Conservation (phyloP, 2,888 invertebrate species). For the Aethes cnicana region DNA sequence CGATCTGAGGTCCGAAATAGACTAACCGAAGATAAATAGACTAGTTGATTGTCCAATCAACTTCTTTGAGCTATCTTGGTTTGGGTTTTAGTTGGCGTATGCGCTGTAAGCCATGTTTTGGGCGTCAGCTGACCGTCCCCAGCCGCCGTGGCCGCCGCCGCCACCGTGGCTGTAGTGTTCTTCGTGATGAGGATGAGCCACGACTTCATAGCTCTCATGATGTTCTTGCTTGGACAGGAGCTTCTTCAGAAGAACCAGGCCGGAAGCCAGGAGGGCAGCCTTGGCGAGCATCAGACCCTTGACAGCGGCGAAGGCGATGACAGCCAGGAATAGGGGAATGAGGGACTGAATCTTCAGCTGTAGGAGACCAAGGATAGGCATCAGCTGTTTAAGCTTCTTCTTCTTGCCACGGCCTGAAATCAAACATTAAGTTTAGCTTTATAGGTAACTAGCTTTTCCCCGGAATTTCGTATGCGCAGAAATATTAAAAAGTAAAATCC, state of each 20-base stretch:
- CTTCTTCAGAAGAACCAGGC: conserved; percentile 86
- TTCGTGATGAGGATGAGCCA: conserved; percentile 86
- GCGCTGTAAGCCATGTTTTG: conserved; percentile 89
- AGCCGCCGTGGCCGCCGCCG: conserved; percentile 81
- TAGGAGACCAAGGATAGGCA: conserved; percentile 88
- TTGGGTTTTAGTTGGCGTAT: conserved; percentile 74
- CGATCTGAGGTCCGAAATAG: conserved; percentile 69
- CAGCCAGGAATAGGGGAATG: conserved; percentile 88
- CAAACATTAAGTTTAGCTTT: neutral
- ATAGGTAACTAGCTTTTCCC: too few relatives aligned
- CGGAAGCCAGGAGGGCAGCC: conserved; percentile 89
- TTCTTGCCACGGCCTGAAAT: conserved; percentile 89
- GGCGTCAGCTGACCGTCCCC: conserved; percentile 86
- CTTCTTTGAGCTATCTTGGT: conserved; percentile 51
- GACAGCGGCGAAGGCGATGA: conserved; percentile 90
- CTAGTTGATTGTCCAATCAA: conserved; percentile 28
- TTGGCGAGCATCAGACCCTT: conserved; percentile 93
- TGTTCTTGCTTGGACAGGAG: conserved; percentile 86
- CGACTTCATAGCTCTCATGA: conserved; percentile 89
- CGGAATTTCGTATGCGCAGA: too few relatives aligned
- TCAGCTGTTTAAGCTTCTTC: conserved; percentile 88
- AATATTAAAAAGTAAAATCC: neutral
- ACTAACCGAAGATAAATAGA: conserved; percentile 48
- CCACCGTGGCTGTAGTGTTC: conserved; percentile 81
- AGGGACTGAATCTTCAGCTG: conserved; percentile 90